A percentile compares a stretch with the other conserved stretches of the same genome.
These are phyloP conservation scores for Tanytarsus gracilentus DNA, from an alignment of 2,888 invertebrate species.

Conservation along the genomic window DNA sequence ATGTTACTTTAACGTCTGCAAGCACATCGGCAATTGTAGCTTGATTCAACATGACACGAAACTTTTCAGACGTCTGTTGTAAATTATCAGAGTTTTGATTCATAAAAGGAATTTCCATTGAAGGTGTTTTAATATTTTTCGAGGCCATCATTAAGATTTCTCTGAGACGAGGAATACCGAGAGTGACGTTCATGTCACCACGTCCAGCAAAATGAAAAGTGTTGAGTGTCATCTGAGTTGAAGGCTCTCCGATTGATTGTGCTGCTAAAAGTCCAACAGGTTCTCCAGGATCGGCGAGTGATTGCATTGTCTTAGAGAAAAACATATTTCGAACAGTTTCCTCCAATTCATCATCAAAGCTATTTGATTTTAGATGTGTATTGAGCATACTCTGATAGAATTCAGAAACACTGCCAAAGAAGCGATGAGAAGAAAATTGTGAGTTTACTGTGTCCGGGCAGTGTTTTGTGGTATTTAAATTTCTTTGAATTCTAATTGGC, in stretches of 20 bases:
- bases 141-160: conserved; percentile 97
- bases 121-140: conserved; percentile 88
- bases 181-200: conserved; percentile 99
- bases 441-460: conserved; percentile 71
- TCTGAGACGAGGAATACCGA: conserved; percentile 95
- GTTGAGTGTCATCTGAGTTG: conserved; percentile 99
- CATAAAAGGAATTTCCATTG: conserved; percentile 83
- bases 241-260: conserved; percentile 97
- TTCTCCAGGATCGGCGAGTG: conserved; percentile 84
- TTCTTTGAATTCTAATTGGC: conserved; percentile 4
- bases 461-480: conserved; percentile 30
- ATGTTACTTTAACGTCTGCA: conserved; percentile 46
- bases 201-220: conserved; percentile 99
- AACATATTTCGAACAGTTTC: conserved; percentile 58
- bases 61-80: conserved; percentile 52
- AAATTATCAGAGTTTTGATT: conserved; percentile 45
- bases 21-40: conserved; percentile 73
- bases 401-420: conserved; percentile 80
- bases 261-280: conserved; percentile 94
- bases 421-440: conserved; percentile 59
- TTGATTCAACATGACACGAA: conserved; percentile 64
- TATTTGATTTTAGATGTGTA: conserved; percentile 41
- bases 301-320: conserved; percentile 64
- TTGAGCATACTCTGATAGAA: conserved; percentile 60
- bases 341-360: conserved; percentile 37